phyloP scores from a whole-genome alignment of 2,797 vertebrate genomes.

The Bradypodion pumilum region DNA sequence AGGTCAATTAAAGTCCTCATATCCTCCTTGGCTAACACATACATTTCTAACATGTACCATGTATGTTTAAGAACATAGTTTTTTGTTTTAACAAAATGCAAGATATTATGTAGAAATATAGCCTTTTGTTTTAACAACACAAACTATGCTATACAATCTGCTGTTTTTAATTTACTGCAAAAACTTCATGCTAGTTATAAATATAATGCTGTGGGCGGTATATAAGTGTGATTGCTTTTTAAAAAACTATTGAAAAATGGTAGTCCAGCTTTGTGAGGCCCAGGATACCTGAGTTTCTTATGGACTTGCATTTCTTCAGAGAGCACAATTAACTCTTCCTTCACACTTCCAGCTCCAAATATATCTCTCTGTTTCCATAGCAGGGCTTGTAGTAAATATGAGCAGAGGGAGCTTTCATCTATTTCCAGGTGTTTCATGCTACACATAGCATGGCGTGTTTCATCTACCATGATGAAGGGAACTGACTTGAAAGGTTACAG shows the following conservation, averaged over 20 bases:
- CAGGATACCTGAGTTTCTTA: neutral
- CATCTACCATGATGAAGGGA: constrained; percentile 29
- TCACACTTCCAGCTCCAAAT: constrained; percentile 22
- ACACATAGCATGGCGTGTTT: constrained; percentile 24
- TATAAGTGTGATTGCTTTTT: too few species aligned
- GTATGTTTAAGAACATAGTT: too few species aligned
- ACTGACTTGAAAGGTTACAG: constrained; percentile 31
- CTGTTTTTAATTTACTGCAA: neutral
- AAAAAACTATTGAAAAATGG: neutral
- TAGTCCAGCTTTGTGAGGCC: neutral
- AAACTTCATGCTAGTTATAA: neutral
- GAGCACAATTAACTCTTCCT: constrained; percentile 31
- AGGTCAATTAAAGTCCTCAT: too few species aligned
- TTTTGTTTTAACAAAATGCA: too few species aligned
- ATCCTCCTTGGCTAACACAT: too few species aligned
- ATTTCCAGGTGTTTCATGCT: constrained; percentile 39
- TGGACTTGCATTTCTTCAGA: constrained; percentile 12
- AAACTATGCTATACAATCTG: neutral
- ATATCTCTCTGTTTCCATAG: constrained; percentile 3
- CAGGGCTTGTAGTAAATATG: constrained; percentile 36
- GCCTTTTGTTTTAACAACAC: neutral
- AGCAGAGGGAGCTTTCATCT: constrained; percentile 29
- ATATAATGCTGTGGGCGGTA: neutral
- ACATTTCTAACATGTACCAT: too few species aligned
- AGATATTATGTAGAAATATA: too few species aligned